Evolutionary conservation across 2,888 invertebrate genomes (phyloP).

Genomic region (Pteria penguin): DNA sequence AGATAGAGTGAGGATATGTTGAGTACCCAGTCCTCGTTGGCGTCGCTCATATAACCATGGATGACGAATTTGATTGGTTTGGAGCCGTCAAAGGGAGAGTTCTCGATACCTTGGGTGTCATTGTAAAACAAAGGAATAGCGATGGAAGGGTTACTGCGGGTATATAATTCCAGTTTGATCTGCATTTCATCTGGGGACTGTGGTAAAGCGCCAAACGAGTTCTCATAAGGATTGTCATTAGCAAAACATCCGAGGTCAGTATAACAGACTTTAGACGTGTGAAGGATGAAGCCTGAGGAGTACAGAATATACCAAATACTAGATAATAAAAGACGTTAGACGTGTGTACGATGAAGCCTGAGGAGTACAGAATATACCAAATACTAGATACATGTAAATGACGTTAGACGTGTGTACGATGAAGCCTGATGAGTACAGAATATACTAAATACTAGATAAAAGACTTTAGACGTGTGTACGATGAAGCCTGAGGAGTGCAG

Average conservation of each 20-base stretch:
- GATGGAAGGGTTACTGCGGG: conserved; percentile 68
- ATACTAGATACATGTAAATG: no score
- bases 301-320: no score
- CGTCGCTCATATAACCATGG: conserved; percentile 90
- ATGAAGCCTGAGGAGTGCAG: no score
- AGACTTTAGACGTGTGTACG: no score
- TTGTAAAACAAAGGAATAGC: conserved; percentile 79
- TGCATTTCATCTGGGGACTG: conserved; percentile 74
- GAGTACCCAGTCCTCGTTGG: conserved; percentile 94
- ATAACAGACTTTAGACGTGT: conserved; percentile 61
- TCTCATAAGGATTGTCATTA: conserved; percentile 57
- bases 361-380: no score
- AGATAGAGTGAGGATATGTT: conserved; percentile 94
- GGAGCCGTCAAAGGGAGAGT: conserved; percentile 88
- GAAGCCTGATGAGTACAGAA: no score
- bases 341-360: no score
- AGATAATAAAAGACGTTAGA: no score
- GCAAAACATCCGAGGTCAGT: conserved; percentile 66
- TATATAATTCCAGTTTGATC: conserved; percentile 90
- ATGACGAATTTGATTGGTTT: conserved; percentile 93
- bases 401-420: no score
- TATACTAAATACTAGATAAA: no score
- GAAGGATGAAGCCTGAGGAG: conserved; percentile 53
- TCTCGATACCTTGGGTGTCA: conserved; percentile 87
- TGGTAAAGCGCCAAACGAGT: conserved; percentile 61